These are phyloP conservation scores for Podotricha telesiphe DNA, from an alignment of 2,888 invertebrate genomes.

Conservation along the genomic window DNA sequence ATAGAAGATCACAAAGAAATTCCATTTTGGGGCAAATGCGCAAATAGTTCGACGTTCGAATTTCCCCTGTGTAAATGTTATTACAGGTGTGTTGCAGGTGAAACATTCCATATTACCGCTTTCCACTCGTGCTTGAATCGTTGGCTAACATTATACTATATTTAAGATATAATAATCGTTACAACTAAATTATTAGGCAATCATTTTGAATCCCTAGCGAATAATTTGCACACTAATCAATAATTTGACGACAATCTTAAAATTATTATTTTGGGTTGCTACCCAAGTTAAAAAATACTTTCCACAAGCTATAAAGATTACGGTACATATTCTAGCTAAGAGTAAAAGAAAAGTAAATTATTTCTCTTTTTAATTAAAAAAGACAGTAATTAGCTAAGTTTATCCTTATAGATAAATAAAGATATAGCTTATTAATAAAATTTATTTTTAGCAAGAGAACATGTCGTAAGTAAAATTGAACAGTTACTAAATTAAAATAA, in stretches of 20 bases:
- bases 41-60: slow-evolving; percentile 81
- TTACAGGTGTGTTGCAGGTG: slow-evolving; percentile 73
- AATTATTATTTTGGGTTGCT: too few relatives aligned
- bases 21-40: slow-evolving; percentile 77
- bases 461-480: not conserved
- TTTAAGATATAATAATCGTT: not conserved
- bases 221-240: not conserved
- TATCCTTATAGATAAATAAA: too few relatives aligned
- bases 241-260: too few relatives aligned
- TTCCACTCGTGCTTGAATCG: slow-evolving; percentile 28
- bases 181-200: not conserved
- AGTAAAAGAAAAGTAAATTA: too few relatives aligned
- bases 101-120: slow-evolving; percentile 71
- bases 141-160: slow-evolving; percentile 19
- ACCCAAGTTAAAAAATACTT: too few relatives aligned
- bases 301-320: too few relatives aligned
- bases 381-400: too few relatives aligned
- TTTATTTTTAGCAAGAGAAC: not conserved
- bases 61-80: slow-evolving; percentile 82
- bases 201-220: not conserved
- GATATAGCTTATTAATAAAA: too few relatives aligned
- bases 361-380: too few relatives aligned
- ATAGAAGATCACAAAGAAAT: slow-evolving; percentile 73
- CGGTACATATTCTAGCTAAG: too few relatives aligned
- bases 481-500: slow-evolving; percentile 1